Percentiles rank a stretch among this genome's conserved stretches.
Evolutionary conservation across 1,140 invertebrate genomes (phyloP).

Genomic region (Procambarus virginalis): DNA sequence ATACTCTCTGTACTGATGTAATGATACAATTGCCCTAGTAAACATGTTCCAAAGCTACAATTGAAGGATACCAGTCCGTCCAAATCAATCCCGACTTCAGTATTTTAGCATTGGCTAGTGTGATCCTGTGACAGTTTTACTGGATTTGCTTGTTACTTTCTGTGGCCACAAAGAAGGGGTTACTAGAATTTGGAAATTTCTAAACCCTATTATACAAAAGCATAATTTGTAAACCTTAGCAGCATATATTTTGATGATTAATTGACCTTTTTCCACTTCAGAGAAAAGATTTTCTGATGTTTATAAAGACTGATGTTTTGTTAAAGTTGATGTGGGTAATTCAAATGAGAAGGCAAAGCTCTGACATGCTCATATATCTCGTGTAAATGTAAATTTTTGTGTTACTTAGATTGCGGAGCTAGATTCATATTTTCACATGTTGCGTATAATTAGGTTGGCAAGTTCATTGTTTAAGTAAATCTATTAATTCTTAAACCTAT

Average conservation of each 20-base stretch:
- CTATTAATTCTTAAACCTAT: no score
- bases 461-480: no score
- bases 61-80: slow-evolving; percentile 4
- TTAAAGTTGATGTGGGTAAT: background rate
- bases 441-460: no score
- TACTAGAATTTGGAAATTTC: background rate
- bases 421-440: no score
- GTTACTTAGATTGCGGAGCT: no score
- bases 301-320: background rate
- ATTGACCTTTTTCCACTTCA: background rate
- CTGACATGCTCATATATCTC: no score
- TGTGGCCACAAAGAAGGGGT: background rate
- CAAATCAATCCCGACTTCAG: background rate
- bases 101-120: background rate
- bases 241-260: background rate
- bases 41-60: background rate
- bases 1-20: background rate
- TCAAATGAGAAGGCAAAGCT: no score
- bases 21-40: background rate
- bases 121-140: slow-evolving; percentile 8
- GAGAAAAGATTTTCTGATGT: background rate
- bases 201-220: background rate
- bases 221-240: background rate
- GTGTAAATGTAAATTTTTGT: no score
- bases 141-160: background rate